Evolutionary conservation across 1,140 invertebrate species (phyloP), one percentile per base, ranked within the genome.

Genomic region (Arctopsyche grandis): DNA sequence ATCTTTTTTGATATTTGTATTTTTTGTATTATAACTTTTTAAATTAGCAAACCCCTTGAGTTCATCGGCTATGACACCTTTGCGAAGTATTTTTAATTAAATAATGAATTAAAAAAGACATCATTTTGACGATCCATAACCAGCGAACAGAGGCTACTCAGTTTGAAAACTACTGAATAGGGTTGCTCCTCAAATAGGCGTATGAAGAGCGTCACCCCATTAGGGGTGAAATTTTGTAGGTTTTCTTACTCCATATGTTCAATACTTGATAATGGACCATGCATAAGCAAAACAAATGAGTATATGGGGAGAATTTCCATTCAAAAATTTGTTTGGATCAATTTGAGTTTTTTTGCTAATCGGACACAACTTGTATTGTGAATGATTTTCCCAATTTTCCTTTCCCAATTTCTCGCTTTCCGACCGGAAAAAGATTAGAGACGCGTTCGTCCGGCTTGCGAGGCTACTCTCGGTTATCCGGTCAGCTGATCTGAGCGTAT

Each of bases 191-290:
- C 44, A 24, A 22, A 66, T 66, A 66, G 21, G 21, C 10, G 69
- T 16, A 46, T 71, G 66, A 38, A 69, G 21, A 38, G 66, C 66
- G 38, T 69, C 14, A 69, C 43, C 63, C 63, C 9, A 19, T 66
- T 66, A 66, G 63, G 63, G 63, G 63, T 66, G 24, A 66, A 52
- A 71, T 71, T 71, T 71, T 19, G 14, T 38, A 71, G 69, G 46
- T 52, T 46, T 52, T 71, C 69, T 52, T 46, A 19, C 58, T 76
- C 74, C 74, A 76, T 76, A 76, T 76, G 74, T 76, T 63, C 29
- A 16, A 76, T 58, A 76, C 29, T 22, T 43, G 19, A 76, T 74
- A 56, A 74, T 74, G 48, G 22, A 74, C 71, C 71, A 21, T 58
- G 14, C 24, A 14, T 52, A 74, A 56, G 16, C 52, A 52, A 9